Evolutionary conservation across 2,113 vertebrate species (phyloP).

Genomic region (Oncorhynchus keta): DNA sequence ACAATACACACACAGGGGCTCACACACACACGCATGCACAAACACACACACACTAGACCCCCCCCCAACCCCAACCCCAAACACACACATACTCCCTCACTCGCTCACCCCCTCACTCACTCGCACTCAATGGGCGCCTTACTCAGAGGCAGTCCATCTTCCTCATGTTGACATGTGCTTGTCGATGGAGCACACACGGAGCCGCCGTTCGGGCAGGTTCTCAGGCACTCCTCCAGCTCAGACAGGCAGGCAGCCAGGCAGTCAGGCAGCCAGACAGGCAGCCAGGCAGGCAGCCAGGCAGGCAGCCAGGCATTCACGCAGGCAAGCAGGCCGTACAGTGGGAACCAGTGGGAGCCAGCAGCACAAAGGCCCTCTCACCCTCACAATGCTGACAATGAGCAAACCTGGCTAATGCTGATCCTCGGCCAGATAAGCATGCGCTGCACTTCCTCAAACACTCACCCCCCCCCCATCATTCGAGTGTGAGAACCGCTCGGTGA

Average conservation of each 20-base stretch:
- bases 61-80: slow-evolving; percentile 27
- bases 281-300: background rate
- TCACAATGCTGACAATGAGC: slow-evolving; percentile 43
- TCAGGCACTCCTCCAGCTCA: background rate
- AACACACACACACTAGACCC: background rate
- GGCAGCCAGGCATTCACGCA: background rate
- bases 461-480: slow-evolving; percentile 8
- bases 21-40: slow-evolving; percentile 31
- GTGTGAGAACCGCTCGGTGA: background rate
- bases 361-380: slow-evolving; percentile 32
- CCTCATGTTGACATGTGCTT: slow-evolving; percentile 57
- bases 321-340: background rate
- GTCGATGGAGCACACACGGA: slow-evolving; percentile 58
- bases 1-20: too few species aligned
- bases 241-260: slow-evolving; percentile 8
- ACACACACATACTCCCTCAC: slow-evolving; percentile 58
- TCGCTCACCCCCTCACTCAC: slow-evolving; percentile 58
- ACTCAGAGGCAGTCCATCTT: slow-evolving; percentile 65
- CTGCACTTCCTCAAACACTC: slow-evolving; percentile 27
- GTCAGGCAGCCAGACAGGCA: background rate
- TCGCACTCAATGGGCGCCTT: slow-evolving; percentile 38
- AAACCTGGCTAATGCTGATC: slow-evolving; percentile 44
- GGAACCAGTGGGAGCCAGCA: background rate
- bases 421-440: slow-evolving; percentile 49
- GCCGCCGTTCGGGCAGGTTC: slow-evolving; percentile 28